These are phyloP conservation scores for Epistrophe eligans DNA, from an alignment of 2,888 invertebrate species.

Conservation along the genomic window DNA sequence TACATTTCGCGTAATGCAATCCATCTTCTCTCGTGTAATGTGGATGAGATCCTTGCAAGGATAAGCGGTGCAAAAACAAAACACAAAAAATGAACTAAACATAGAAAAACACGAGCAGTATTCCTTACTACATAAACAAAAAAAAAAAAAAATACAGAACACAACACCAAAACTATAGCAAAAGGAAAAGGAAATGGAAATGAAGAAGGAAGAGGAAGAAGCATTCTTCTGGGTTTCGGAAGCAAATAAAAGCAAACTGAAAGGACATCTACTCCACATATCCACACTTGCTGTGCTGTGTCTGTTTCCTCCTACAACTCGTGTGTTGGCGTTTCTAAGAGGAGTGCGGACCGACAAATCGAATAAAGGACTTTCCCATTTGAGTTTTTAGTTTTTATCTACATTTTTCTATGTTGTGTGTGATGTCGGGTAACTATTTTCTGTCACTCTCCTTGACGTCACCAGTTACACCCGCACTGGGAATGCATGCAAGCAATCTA, in stretches of 20 bases:
- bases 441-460: constrained; percentile 64
- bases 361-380: constrained; percentile 52
- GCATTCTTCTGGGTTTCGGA: constrained; percentile 68
- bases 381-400: constrained; percentile 47
- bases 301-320: too few relatives aligned
- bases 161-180: constrained; percentile 25
- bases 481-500: constrained; percentile 50
- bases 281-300: constrained; percentile 16
- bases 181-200: constrained; percentile 51
- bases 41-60: constrained; percentile 61
- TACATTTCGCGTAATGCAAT: constrained; percentile 66
- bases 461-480: constrained; percentile 33
- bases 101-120: constrained; percentile 28
- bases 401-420: constrained; percentile 26
- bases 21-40: constrained; percentile 68
- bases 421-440: constrained; percentile 44
- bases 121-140: constrained; percentile 38
- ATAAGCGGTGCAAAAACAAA: constrained; percentile 45
- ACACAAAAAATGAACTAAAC: constrained; percentile 1
- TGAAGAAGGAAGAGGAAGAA: constrained; percentile 45
- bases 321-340: not conserved
- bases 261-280: constrained; percentile 54
- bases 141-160: not conserved
- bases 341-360: constrained; percentile 31
- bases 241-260: constrained; percentile 53